Conservation (phyloP, 2,113 vertebrate genomes). For the Thamnophis sirtalis region DNA sequence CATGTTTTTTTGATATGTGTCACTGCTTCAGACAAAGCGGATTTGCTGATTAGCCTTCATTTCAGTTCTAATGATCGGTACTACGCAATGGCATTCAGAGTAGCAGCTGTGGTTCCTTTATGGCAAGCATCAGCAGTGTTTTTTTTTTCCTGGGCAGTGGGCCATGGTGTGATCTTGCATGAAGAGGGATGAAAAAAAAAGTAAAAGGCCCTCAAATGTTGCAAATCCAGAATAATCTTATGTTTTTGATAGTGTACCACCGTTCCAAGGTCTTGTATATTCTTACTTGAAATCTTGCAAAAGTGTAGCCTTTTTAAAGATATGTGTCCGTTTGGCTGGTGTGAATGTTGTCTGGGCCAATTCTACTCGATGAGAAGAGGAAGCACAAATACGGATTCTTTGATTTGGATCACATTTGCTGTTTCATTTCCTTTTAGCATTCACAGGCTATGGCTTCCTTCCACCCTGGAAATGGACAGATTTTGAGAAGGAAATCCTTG, state of each 20-base stretch:
- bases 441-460: neutral
- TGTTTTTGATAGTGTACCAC: neutral
- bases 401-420: neutral
- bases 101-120: neutral
- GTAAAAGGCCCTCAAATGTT: neutral
- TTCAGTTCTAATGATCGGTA: neutral
- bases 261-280: neutral
- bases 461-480: neutral
- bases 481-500: neutral
- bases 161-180: neutral
- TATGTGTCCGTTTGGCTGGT: neutral
- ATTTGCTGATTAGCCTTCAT: neutral
- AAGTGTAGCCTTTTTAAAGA: neutral
- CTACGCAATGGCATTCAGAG: neutral
- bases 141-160: neutral
- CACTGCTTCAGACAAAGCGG: neutral
- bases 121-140: neutral
- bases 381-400: neutral
- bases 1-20: neutral
- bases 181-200: neutral
- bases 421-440: neutral
- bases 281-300: neutral
- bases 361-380: neutral
- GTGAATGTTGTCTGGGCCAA: neutral
- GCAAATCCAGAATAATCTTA: neutral